Evolutionary conservation across 2,888 invertebrate species (phyloP), one percentile per base, ranked within the genome.

Genomic region (Dascillus cervinus): DNA sequence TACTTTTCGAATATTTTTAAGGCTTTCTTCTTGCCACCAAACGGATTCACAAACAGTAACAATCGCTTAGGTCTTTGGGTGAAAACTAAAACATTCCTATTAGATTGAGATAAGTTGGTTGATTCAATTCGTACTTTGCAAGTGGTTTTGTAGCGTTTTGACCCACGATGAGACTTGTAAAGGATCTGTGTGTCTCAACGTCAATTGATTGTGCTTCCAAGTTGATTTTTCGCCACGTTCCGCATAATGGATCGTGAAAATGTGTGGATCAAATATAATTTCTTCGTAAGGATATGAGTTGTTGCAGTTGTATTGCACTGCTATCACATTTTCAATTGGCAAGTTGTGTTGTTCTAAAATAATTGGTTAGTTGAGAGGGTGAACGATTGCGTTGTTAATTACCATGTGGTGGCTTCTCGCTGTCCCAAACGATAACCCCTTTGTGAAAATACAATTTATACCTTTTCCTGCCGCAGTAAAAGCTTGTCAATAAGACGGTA

Each of bases 11-110:
- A 88, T 27, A 85, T 79, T 47, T 77, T 72, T 31, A 77, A 60
- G 1, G 82, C 88, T 48, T 76, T 75, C 50, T 75, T 75, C 49
- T 82, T 82, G 0, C 90, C 90, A 1, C 89, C 87, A 55, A 75
- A 83, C 0, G 90, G 90, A 65, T 90, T 90, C 2, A 90, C 75
- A 63, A 90, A 87, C 9, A 89, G 68, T 28, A 89, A 62, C 22
- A 90, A 64, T 26, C 73, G 75, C 44, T 75, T 75, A 3, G 89
- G 85, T 28, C 88, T 71, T 49, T 66, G 65, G 3, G 56, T 57
- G 22, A 73, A 59, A 43, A 61, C 75, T 76, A 49, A 8, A 61
- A 56, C 33, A n/a, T n/a, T n/a, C n/a, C n/a, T n/a, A n/a, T n/a
- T n/a, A n/a, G n/a, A n/a, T n/a, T n/a, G n/a, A n/a, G n/a, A n/a